Conservation (phyloP, 2,113 vertebrate species). For the Tupaia chinensis region DNA sequence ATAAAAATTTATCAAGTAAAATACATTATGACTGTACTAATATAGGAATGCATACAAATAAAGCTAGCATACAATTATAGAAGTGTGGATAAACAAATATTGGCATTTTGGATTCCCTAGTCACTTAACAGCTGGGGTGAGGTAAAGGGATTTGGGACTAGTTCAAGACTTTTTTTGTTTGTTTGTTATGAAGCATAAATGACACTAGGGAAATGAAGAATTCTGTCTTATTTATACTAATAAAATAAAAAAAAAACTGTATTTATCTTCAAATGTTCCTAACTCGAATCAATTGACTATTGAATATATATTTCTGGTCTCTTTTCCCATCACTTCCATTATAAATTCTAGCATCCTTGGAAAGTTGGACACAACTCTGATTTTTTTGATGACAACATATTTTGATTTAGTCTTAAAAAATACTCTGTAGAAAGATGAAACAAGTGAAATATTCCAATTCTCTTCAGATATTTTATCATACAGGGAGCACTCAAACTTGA, state of each 20-base stretch:
- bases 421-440: background rate
- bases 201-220: constrained; percentile 73
- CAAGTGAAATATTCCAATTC: background rate
- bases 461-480: background rate
- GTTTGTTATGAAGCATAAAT: constrained; percentile 41
- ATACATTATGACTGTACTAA: constrained; percentile 79
- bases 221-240: constrained; percentile 73
- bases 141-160: constrained; percentile 57
- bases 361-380: background rate
- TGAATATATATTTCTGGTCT: background rate
- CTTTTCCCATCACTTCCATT: background rate
- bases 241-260: constrained; percentile 73
- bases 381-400: background rate
- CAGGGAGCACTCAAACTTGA: background rate
- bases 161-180: constrained; percentile 41
- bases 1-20: constrained; percentile 87
- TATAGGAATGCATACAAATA: constrained; percentile 79
- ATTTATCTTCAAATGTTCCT: constrained; percentile 54
- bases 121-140: constrained; percentile 72
- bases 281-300: constrained; percentile 46
- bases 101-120: constrained; percentile 66
- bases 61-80: constrained; percentile 34
- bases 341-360: background rate
- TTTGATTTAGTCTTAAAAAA: constrained; percentile 33
- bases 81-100: constrained; percentile 67